Conservation (phyloP, 2,113 vertebrate genomes). For the Panthera leo region DNA sequence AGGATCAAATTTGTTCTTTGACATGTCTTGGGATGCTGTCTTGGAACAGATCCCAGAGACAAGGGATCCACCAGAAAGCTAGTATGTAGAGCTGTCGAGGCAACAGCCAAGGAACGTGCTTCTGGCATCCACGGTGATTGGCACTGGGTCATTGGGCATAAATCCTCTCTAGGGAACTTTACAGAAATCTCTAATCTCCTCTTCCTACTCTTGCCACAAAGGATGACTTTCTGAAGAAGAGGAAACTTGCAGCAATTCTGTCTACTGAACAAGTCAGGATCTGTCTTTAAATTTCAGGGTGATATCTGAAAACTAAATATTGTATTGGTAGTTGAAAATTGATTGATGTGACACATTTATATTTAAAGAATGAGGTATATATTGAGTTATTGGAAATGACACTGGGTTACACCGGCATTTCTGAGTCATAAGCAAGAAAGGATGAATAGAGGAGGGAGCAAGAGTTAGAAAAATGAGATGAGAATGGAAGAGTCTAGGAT, state of each 20-base stretch:
- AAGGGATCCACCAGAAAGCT: neutral
- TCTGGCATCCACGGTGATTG: neutral
- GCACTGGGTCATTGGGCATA: neutral
- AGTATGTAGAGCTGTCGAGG: neutral
- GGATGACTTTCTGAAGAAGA: neutral
- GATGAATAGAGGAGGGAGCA: neutral
- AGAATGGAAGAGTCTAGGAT: neutral
- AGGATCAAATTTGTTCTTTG: neutral
- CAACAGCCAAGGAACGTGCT: fast-evolving
- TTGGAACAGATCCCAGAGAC: neutral
- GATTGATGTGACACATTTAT: neutral
- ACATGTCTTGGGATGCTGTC: neutral
- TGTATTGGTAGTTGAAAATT: neutral
- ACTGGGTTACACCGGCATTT: neutral
- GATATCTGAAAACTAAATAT: neutral
- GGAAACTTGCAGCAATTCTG: neutral
- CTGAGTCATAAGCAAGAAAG: neutral
- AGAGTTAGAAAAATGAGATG: neutral
- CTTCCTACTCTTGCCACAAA: neutral
- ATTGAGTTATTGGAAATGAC: neutral
- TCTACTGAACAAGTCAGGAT: neutral
- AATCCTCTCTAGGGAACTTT: neutral
- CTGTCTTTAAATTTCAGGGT: neutral
- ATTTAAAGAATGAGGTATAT: neutral
- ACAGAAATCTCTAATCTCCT: neutral